phyloP scores from a whole-genome alignment of 2,113 vertebrate species.

The Eublepharis macularius region DNA sequence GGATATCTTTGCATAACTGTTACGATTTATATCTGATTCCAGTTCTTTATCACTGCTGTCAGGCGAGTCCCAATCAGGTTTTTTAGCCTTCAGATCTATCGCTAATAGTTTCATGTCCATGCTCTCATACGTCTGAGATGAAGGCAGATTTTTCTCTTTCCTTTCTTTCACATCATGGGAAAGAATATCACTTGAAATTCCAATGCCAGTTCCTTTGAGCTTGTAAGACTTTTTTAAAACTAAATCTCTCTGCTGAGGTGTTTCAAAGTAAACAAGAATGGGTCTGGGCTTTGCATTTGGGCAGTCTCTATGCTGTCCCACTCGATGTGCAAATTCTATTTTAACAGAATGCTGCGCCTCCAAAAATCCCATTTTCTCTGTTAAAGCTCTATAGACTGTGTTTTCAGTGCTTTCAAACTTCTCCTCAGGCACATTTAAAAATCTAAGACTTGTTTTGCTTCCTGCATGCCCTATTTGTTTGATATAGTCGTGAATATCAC shows the following conservation, averaged over 20 bases:
- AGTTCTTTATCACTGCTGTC: constrained; percentile 89
- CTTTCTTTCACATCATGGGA: constrained; percentile 87
- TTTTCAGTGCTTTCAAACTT: constrained; percentile 85
- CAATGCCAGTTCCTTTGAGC: constrained; percentile 95
- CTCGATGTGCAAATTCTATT: constrained; percentile 93
- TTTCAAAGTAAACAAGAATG: constrained; percentile 94
- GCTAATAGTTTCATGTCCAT: constrained; percentile 92
- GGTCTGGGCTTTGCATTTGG: constrained; percentile 94
- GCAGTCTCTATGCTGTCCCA: constrained; percentile 95
- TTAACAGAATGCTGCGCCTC: constrained; percentile 88
- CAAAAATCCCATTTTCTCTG: constrained; percentile 93
- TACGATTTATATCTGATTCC: constrained; percentile 87
- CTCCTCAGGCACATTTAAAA: constrained; percentile 95
- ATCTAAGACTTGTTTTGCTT: constrained; percentile 90
- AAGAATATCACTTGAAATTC: constrained; percentile 92
- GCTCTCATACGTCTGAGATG: constrained; percentile 97
- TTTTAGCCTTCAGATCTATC: constrained; percentile 82
- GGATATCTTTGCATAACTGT: constrained; percentile 87
- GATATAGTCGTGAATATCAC: constrained; percentile 98
- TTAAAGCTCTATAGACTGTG: constrained; percentile 88
- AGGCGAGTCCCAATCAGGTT: constrained; percentile 89
- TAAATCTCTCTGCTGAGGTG: constrained; percentile 90
- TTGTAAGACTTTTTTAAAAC: constrained; percentile 98
- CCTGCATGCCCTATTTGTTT: constrained; percentile 91
- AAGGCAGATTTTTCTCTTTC: constrained; percentile 88